phyloP scores from a whole-genome alignment of 2,113 vertebrate species.

The Heteronetta atricapilla region DNA sequence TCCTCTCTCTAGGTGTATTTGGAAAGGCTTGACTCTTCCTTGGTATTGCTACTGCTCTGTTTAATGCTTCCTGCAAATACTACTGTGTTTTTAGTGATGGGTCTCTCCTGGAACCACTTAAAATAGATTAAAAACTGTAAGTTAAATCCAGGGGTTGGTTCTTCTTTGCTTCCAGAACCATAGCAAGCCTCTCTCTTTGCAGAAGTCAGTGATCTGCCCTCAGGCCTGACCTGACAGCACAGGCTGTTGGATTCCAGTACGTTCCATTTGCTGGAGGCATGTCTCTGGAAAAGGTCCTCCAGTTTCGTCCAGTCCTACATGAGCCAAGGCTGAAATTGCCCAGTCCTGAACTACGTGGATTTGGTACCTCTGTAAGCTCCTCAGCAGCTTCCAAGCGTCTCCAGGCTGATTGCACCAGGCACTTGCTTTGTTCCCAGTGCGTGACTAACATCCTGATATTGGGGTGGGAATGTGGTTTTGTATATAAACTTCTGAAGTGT shows the following conservation, averaged over 20 bases:
- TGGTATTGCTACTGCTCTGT: neutral
- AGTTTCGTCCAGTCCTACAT: neutral
- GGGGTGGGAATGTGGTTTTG: slow-evolving; percentile 57
- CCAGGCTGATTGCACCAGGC: neutral
- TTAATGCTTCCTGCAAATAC: slow-evolving; percentile 2
- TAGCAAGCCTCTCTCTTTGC: neutral
- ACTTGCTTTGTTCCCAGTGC: slow-evolving; percentile 3
- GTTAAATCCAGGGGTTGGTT: neutral
- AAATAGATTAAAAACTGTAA: neutral
- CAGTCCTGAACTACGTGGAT: neutral
- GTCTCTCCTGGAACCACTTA: neutral
- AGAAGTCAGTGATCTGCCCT: neutral
- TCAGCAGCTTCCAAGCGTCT: neutral
- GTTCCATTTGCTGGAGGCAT: neutral
- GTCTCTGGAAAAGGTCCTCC: neutral
- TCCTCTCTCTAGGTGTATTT: neutral
- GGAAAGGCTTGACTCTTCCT: neutral
- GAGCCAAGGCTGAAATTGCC: neutral
- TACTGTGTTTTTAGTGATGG: slow-evolving; percentile 5
- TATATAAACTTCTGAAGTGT: slow-evolving; percentile 38
- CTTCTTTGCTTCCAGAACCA: neutral
- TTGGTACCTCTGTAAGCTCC: neutral
- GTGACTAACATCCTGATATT: neutral
- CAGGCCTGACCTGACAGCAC: neutral
- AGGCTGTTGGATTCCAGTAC: neutral